Conservation (phyloP, 2,113 vertebrate genomes). For the Cyrtonyx montezumae region DNA sequence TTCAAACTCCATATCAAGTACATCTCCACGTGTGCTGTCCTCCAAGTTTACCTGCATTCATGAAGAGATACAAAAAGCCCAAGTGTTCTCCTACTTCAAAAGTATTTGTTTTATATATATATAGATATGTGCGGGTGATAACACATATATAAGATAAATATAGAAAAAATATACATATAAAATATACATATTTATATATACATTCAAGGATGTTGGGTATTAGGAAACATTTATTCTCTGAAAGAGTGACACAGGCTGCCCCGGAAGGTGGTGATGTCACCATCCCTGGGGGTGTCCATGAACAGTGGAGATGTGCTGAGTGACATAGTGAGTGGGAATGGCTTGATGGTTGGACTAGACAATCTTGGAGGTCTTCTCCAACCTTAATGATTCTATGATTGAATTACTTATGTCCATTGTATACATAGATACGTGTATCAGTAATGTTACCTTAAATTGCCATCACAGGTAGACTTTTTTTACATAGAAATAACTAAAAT, state of each 20-base stretch:
- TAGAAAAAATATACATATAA: no score
- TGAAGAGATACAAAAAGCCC: neutral
- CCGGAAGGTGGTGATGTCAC: no score
- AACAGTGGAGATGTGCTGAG: no score
- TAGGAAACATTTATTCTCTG: no score
- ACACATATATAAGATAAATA: neutral
- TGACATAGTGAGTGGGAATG: no score
- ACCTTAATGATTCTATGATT: neutral
- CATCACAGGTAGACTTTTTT: neutral
- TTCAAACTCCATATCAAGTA: neutral
- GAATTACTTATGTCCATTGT: no score
- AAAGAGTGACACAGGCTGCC: no score
- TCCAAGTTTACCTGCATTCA: neutral
- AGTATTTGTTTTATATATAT: neutral
- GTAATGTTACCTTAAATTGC: neutral
- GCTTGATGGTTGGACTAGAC: no score
- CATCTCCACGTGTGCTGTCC: fast-evolving
- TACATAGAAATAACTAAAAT: neutral
- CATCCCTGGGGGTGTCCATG: no score
- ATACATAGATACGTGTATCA: neutral
- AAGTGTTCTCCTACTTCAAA: neutral
- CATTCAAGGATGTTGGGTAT: no score
- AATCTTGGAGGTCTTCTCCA: no score
- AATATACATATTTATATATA: no score
- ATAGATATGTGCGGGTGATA: neutral